Evolutionary conservation across 2,113 vertebrate genomes (phyloP).

Genomic region (Misgurnus anguillicaudatus): DNA sequence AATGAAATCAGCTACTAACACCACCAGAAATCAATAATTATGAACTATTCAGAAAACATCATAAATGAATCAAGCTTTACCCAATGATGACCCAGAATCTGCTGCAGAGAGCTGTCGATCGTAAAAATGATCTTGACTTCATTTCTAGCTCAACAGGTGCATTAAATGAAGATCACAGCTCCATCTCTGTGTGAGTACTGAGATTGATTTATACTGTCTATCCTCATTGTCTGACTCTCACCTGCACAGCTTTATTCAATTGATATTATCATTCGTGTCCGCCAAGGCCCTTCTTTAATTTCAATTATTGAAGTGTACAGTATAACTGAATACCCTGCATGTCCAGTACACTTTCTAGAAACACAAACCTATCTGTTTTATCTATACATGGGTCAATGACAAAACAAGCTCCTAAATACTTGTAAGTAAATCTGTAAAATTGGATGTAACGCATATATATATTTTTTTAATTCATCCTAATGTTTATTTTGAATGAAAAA

Average conservation of each 20-base stretch:
- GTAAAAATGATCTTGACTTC: slow-evolving; percentile 79
- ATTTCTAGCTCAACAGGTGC: slow-evolving; percentile 96
- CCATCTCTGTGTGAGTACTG: slow-evolving; percentile 97
- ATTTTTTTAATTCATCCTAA: too few species aligned
- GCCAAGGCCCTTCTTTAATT: background rate
- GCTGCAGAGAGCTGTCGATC: slow-evolving; percentile 26
- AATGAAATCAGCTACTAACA: background rate
- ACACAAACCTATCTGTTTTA: too few species aligned
- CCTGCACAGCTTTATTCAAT: slow-evolving; percentile 78
- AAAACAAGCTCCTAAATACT: too few species aligned
- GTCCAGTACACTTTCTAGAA: too few species aligned
- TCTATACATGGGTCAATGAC: too few species aligned
- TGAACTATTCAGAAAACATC: background rate
- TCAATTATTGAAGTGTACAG: too few species aligned
- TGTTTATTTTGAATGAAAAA: too few species aligned
- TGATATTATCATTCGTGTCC: slow-evolving; percentile 37
- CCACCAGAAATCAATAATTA: background rate
- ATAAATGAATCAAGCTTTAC: background rate
- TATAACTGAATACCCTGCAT: too few species aligned
- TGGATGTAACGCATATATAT: too few species aligned
- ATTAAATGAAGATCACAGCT: slow-evolving; percentile 91
- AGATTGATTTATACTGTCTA: slow-evolving; percentile 32
- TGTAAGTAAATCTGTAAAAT: too few species aligned
- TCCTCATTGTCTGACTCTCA: slow-evolving; percentile 66
- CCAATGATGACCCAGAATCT: slow-evolving; percentile 32